phyloP scores from a whole-genome alignment of 2,113 vertebrate species.

The Anser cygnoides region DNA sequence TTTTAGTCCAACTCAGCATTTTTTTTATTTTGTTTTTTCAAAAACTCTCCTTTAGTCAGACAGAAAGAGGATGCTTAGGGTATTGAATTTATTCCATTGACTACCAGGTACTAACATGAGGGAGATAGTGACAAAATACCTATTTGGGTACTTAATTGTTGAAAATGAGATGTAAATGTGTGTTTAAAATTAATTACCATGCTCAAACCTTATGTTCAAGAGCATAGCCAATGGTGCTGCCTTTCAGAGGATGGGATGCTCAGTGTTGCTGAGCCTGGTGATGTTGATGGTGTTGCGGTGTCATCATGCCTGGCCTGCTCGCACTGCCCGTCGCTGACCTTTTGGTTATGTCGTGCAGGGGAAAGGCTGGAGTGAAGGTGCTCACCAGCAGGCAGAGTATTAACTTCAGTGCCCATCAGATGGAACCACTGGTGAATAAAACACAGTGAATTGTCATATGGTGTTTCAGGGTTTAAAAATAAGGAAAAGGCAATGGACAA shows the following conservation, averaged over 20 bases:
- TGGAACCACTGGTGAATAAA: background rate
- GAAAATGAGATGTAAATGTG: background rate
- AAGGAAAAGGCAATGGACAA: background rate
- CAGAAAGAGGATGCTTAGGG: background rate
- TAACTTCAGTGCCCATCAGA: background rate
- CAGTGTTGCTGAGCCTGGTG: background rate
- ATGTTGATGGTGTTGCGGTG: background rate
- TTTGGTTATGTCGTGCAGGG: background rate
- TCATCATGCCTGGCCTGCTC: fast-evolving
- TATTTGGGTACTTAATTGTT: background rate
- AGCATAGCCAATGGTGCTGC: background rate
- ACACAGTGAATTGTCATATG: background rate
- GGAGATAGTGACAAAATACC: background rate
- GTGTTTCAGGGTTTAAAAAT: background rate
- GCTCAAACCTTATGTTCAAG: background rate
- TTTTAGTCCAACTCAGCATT: background rate
- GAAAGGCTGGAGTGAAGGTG: background rate
- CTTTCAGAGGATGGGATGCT: background rate
- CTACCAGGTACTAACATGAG: background rate
- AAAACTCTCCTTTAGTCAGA: background rate
- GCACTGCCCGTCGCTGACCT: fast-evolving
- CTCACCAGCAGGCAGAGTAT: background rate
- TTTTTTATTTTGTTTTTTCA: background rate
- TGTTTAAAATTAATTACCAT: background rate
- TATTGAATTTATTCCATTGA: background rate